Conservation (phyloP, 2,888 invertebrate species). For the Argyresthia albistria region DNA sequence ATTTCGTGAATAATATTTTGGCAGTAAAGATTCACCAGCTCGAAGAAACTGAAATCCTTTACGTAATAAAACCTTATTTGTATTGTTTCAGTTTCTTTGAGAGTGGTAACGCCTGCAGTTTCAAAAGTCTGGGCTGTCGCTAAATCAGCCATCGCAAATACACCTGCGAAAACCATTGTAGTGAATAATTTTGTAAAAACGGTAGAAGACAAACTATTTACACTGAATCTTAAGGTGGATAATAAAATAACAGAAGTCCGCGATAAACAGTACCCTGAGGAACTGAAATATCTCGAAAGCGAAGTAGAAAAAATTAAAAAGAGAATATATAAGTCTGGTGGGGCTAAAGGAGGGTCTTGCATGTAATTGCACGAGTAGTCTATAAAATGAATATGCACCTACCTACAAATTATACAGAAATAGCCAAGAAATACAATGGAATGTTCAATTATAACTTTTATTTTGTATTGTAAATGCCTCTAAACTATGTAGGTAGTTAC, state of each 20-base stretch:
- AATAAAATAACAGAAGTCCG: conserved; percentile 26
- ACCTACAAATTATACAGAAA: too few species aligned
- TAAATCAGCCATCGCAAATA: conserved; percentile 26
- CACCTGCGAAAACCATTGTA: conserved; percentile 31
- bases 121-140: conserved; percentile 31
- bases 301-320: conserved; percentile 24
- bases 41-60: conserved; percentile 39
- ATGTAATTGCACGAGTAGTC: too few species aligned
- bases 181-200: conserved; percentile 29
- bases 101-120: conserved; percentile 33
- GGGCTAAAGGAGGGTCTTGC: neutral
- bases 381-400: too few species aligned
- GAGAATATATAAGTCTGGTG: neutral
- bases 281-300: conserved; percentile 38
- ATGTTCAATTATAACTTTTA: too few species aligned
- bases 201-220: conserved; percentile 27
- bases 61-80: conserved; percentile 25
- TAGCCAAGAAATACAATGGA: too few species aligned
- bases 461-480: too few species aligned
- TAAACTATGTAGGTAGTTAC: too few species aligned
- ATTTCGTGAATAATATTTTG: too few species aligned
- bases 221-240: conserved; percentile 18
- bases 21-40: conserved; percentile 3
- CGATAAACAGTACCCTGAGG: conserved; percentile 29
- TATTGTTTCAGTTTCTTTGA: conserved; percentile 57